Evolutionary conservation across 1,140 invertebrate species (phyloP), one percentile per base, ranked within the genome.

Genomic region (Drosophila bocqueti): DNA sequence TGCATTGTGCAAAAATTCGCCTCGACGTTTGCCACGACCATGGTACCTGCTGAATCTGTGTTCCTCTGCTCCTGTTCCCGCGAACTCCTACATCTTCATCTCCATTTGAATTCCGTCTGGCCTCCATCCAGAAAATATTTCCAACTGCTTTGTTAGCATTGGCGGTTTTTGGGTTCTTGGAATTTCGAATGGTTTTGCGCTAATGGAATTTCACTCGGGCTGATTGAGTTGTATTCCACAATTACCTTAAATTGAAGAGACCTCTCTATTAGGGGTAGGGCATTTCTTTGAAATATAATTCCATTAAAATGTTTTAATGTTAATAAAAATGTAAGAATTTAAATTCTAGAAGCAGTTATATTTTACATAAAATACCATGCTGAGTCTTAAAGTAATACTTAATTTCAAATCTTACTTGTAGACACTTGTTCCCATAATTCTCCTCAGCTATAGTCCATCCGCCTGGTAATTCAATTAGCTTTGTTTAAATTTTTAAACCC

Each of bases 1-100:
- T 79, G 79, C 83, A 83, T 87, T 80, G 81, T 84, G 78, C 68
- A 80, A 68, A 71, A 80, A 77, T 76, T 83, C 63, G 64, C 46
- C 63, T 42, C 66, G 57, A 60, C 72, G 52, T 57, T 65, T 50
- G 40, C 42, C 43, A 38, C 60, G 63, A 36, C 78, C 21, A 68
- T 45, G 58, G 34, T 59, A 78, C 76, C 76, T 78, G 65, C 76
- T 78, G 65, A 61, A 52, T 73, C 38, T 34, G 26, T 40, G 31
- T 16, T 43, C 38, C 45, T 36, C 15, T 7, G 21, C 21, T 31
- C 46, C 46, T 18, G 10, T 13, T 0, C 34, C 34, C 60, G 4
- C 52, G 0, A 46, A 24, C 38, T 42, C 54, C 38, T 16, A 15
- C 38, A 40, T 40, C 24, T 65, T n/a, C 36, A 42, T 66, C 24